Conservation (phyloP, 2,888 invertebrate species). For the Ferrisia virgata region DNA sequence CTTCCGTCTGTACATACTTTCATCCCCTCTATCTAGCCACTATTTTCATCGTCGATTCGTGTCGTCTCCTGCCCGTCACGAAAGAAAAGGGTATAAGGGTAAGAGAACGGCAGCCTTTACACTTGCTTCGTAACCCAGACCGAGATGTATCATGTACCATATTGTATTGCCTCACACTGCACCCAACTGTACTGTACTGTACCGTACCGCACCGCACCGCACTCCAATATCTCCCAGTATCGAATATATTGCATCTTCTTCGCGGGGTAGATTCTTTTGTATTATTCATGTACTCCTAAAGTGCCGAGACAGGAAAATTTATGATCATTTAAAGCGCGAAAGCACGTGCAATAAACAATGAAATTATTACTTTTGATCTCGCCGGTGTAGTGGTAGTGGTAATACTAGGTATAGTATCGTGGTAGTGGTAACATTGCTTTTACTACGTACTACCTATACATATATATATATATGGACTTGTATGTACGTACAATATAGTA, state of each 20-base stretch:
- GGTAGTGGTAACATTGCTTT: background rate
- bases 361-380: constrained; percentile 28
- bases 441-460: no score
- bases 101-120: no score
- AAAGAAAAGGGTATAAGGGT: no score
- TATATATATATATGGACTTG: background rate
- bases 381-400: background rate
- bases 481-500: no score
- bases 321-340: constrained; percentile 28
- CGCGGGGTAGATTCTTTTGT: constrained; percentile 7
- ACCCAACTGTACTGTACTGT: background rate
- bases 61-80: background rate
- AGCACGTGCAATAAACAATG: constrained; percentile 30
- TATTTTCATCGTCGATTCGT: background rate
- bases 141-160: background rate
- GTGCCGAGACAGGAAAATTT: constrained; percentile 30
- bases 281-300: constrained; percentile 25
- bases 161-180: no score
- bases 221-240: background rate
- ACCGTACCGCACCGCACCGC: no score
- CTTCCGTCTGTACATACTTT: background rate
- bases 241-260: constrained; percentile 6
- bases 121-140: no score
- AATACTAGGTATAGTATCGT: no score
- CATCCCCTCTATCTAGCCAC: background rate